Percentiles rank a stretch among this genome's conserved stretches.
These are phyloP conservation scores for Anthoscopus minutus DNA, from an alignment of 2,113 vertebrate genomes.

Conservation along the genomic window DNA sequence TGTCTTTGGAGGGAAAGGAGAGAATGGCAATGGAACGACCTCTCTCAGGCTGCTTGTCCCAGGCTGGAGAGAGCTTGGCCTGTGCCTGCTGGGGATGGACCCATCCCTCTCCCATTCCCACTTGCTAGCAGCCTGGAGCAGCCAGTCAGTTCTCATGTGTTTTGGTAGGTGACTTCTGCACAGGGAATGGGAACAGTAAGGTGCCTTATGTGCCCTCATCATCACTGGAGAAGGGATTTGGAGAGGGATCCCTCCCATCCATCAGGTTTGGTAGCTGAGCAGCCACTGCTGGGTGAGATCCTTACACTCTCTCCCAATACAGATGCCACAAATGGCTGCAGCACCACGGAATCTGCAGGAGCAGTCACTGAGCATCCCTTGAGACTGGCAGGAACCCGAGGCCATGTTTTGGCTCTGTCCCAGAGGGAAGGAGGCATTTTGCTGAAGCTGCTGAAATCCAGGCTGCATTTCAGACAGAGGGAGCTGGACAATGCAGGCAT, in stretches of 20 bases:
- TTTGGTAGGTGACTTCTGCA: background rate
- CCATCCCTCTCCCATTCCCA: background rate
- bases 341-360: background rate
- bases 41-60: background rate
- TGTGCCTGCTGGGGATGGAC: accelerated
- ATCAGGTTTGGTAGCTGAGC: background rate
- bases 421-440: background rate
- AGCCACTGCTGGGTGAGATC: background rate
- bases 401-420: background rate
- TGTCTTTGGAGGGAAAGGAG: background rate
- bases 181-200: background rate
- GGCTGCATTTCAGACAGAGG: background rate
- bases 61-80: background rate
- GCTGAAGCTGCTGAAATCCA: background rate
- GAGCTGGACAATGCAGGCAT: accelerated
- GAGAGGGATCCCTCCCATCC: background rate
- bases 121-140: background rate
- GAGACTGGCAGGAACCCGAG: background rate
- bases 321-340: background rate
- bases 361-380: background rate
- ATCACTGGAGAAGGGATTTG: background rate
- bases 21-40: accelerated
- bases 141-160: background rate
- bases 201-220: background rate
- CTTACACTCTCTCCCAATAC: background rate